Evolutionary conservation across 2,797 vertebrate genomes (phyloP).

Genomic region (Pseudomugil tenellus): DNA sequence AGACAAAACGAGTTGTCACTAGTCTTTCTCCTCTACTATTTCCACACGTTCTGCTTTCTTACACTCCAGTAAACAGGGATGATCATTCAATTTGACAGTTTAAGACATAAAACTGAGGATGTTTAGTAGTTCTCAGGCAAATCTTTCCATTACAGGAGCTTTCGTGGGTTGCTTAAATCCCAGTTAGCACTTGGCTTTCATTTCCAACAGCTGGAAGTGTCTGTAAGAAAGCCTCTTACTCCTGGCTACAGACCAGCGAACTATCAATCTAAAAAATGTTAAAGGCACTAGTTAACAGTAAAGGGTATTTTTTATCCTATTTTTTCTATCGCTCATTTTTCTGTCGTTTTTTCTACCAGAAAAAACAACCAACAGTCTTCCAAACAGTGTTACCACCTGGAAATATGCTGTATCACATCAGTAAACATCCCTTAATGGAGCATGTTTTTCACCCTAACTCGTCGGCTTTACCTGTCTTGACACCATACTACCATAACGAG

Average conservation of each 20-base stretch:
- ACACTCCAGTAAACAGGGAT: neutral
- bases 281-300: neutral
- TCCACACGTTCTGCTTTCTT: neutral
- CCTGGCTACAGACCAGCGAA: neutral
- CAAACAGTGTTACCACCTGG: constrained; percentile 4
- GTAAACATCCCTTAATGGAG: constrained; percentile 23
- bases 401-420: constrained; percentile 8
- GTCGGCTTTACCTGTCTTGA: constrained; percentile 4
- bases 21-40: neutral
- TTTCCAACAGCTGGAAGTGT: neutral
- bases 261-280: neutral
- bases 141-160: neutral
- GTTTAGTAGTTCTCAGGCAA: too few species aligned
- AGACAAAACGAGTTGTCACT: neutral
- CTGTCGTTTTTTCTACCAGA: neutral
- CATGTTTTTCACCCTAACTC: neutral
- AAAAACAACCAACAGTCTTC: constrained; percentile 13
- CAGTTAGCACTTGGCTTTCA: neutral
- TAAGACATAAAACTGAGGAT: too few species aligned
- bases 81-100: too few species aligned
- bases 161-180: neutral
- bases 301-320: neutral
- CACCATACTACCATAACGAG: neutral
- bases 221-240: neutral
- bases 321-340: neutral